A percentile compares a stretch with the other conserved stretches of the same genome.
Conservation (phyloP, 2,888 invertebrate genomes). For the Diaprepes abbreviatus region DNA sequence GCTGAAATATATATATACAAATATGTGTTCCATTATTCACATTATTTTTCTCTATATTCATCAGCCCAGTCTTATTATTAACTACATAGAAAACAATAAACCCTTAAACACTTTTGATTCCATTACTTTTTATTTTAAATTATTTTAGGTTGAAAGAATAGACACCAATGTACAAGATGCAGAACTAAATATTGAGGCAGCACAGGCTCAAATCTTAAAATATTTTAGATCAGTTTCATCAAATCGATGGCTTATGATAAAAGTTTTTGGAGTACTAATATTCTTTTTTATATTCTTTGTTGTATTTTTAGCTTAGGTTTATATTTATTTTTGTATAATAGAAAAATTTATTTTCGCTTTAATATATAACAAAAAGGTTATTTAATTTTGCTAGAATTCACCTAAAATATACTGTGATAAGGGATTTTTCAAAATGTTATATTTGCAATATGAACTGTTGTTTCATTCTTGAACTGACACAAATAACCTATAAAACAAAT, state of each 20-base stretch:
- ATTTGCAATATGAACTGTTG: background rate
- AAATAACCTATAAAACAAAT: background rate
- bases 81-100: too few relatives aligned
- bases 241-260: constrained; percentile 99
- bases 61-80: too few relatives aligned
- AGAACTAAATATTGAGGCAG: constrained; percentile 96
- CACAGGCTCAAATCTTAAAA: constrained; percentile 96
- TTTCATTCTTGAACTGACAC: background rate
- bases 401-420: constrained; percentile 15
- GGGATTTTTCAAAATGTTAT: background rate
- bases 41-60: too few relatives aligned
- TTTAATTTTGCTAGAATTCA: constrained; percentile 1
- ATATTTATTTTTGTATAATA: constrained; percentile 20
- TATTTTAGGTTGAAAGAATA: constrained; percentile 79
- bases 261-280: constrained; percentile 98
- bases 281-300: constrained; percentile 99
- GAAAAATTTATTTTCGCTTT: constrained; percentile 12
- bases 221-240: constrained; percentile 98
- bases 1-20: too few relatives aligned
- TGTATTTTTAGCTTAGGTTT: constrained; percentile 85
- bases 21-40: too few relatives aligned
- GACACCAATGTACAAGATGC: constrained; percentile 97
- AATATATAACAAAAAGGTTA: constrained; percentile 8
- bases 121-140: background rate
- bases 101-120: too few relatives aligned